Evolutionary conservation across 2,113 vertebrate species (phyloP), one percentile per base, ranked within the genome.

Genomic region (Eurypyga helias): DNA sequence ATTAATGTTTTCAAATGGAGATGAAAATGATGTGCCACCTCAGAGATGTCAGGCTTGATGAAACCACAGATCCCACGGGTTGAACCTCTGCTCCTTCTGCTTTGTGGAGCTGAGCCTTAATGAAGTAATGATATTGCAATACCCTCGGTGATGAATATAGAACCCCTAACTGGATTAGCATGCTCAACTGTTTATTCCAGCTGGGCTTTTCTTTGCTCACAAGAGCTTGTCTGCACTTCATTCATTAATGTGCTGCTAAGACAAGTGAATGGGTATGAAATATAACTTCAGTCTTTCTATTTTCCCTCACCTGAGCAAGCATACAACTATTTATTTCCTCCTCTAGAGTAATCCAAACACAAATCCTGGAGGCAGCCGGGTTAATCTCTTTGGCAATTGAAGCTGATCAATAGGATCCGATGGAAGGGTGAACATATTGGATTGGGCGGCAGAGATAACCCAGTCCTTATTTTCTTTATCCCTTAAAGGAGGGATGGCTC

Each of bases 1-100:
- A 77, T 83, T 90, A 83, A 66, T 64, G 58, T 60, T 90, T 94
- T 93, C 79, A 86, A 67, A 93, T 49, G 62, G 85, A 88, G 75
- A 90, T 88, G 85, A 86, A 95, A 90, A 90, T 73, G 26, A 70
- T 66, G 79, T 8, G 54, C 70, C 94, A 88, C 62, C 87, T 83
- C 25, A 19, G 78, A 78, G 84, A 60, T 64, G 73, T 71, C 82
- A 88, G 79, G 71, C 52, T 88, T 73, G 36, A 77, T 73, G 82
- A 93, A 93, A 90, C 64, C 28, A 41, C 49, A 93, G 88, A 80
- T 88, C 88, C 64, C 79, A 7, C 64, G 17, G 83, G 64, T 94
- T 83, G 82, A 80, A 20, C 93, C 88, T 66, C 67, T 90, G 61
- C 31, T 93, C 54, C 41, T 61, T 57, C 55, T 80, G 61, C 52